Conservation (phyloP, 2,797 vertebrate species). For the Ceyx erithaca region DNA sequence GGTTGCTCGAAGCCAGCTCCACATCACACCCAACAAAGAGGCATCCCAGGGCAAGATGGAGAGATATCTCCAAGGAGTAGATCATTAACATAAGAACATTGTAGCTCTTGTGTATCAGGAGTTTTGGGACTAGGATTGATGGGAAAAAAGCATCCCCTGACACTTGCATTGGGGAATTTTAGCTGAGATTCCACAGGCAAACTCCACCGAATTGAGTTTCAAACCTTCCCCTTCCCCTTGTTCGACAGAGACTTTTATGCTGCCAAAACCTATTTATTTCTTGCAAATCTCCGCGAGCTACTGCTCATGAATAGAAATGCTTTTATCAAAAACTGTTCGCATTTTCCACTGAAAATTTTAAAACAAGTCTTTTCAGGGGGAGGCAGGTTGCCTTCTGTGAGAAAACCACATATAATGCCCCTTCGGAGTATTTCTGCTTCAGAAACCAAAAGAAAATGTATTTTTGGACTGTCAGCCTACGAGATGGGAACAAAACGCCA, state of each 20-base stretch:
- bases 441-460: background rate
- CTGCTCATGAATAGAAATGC: constrained; percentile 65
- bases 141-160: background rate
- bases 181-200: background rate
- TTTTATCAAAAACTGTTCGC: constrained; percentile 32
- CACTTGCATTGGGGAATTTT: background rate
- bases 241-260: constrained; percentile 40
- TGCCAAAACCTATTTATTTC: constrained; percentile 65
- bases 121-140: background rate
- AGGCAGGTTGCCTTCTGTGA: constrained; percentile 52
- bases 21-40: background rate
- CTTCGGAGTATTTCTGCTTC: background rate
- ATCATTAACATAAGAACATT: background rate
- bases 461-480: background rate
- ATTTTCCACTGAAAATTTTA: constrained; percentile 45
- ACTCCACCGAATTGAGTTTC: constrained; percentile 2
- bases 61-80: background rate
- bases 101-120: background rate
- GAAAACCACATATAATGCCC: background rate
- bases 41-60: background rate
- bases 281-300: constrained; percentile 47
- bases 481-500: background rate
- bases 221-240: constrained; percentile 54
- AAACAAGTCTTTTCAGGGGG: constrained; percentile 51
- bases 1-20: background rate